Percentiles rank a stretch among this genome's conserved stretches.
phyloP scores from a whole-genome alignment of 2,113 vertebrate species.

The Cyprinodon brontotheroides region DNA sequence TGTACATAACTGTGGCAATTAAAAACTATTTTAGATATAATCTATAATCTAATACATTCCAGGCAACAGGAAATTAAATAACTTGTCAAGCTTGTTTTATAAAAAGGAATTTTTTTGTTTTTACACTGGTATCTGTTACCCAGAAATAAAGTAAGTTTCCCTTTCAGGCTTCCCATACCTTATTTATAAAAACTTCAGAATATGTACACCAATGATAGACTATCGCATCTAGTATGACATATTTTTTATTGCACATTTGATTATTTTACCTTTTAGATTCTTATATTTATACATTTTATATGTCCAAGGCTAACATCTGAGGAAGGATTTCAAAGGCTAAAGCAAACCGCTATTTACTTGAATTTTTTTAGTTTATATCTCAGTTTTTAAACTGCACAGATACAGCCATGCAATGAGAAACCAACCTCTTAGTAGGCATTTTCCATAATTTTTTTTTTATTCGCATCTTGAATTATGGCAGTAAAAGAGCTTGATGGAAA shows the following conservation, averaged over 20 bases:
- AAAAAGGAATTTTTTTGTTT: background rate
- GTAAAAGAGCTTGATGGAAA: too few relatives aligned
- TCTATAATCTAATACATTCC: background rate
- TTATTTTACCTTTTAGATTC: background rate
- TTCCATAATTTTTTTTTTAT: too few relatives aligned
- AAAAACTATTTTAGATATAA: background rate
- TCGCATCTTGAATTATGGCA: too few relatives aligned
- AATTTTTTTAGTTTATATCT: background rate
- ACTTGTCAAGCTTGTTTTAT: too few relatives aligned
- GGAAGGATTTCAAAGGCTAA: background rate
- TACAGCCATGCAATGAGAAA: background rate
- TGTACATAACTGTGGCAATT: too few relatives aligned
- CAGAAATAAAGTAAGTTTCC: background rate
- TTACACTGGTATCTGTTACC: background rate
- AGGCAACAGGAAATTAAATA: background rate
- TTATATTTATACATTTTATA: background rate
- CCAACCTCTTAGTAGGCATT: background rate
- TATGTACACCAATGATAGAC: background rate
- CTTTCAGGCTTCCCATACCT: background rate
- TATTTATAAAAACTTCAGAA: background rate
- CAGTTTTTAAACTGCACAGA: background rate
- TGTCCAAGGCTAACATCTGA: background rate
- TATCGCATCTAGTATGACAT: background rate
- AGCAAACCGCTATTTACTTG: background rate
- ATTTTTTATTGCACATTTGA: background rate